Base-by-base conservation (phyloP, 1,140 invertebrate genomes). In the Drosophila sucinea region DNA sequence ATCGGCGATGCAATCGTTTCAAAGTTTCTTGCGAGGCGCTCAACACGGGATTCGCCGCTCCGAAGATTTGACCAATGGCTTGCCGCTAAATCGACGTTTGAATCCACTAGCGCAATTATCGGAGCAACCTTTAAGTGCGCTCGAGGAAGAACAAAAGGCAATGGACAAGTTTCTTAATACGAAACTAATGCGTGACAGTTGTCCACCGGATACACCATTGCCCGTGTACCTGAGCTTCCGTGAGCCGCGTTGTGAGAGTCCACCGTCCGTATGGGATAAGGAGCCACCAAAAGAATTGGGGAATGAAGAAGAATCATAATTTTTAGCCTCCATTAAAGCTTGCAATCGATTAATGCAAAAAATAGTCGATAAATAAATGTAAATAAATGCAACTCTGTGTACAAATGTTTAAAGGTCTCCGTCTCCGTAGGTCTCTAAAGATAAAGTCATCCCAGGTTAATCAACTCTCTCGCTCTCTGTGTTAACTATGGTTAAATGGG, bases 191-290 rank as follows among this genome's bases (percentile, higher is more conserved):
- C 56, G 65, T 8, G 65, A 60, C 1, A 6, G 2, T 1, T 32
- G 60, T 10, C 65, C 65, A 5, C 17, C 1, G 41, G 41, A 67
- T 41, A 67, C 56, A 3, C 65, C 56, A 4, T 25, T 67, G 40
- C 38, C 55, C 0, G n/a, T 33, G 1, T 67, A 51, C 7, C n/a
- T 67, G 5, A n/a, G 30, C 3, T 47, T 1, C 3, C 56, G 65
- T 5, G 56, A 67, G 30, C 65, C 65, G 8, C 30, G 56, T 4
- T 11, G 56, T 25, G 3, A 1, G 5, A 60, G 65, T 38, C 65
- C 65, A 1, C 17, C 56, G 0, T 51, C 56, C 7, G 1, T 1
- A 7, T 54, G 56, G 41, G 56, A 67, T 51, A 25, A 56, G 30
- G n/a, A 33, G 5, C 5, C 8, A 54, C 6, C 7, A 1, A 29